Evolutionary conservation across 2,113 vertebrate genomes (phyloP).

Genomic region (Eubucco bourcierii): DNA sequence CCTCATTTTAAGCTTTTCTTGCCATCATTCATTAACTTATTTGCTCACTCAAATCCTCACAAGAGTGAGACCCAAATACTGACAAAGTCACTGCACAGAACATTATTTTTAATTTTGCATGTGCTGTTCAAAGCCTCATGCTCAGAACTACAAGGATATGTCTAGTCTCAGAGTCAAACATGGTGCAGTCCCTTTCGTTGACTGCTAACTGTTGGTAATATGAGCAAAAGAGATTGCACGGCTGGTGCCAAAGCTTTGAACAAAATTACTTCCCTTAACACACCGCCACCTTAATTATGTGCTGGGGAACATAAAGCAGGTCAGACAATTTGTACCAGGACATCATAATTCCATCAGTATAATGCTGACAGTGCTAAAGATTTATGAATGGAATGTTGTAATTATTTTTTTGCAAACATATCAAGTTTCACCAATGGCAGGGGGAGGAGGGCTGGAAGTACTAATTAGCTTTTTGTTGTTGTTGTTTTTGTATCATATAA

Average conservation of each 20-base stretch:
- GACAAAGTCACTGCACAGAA: not conserved
- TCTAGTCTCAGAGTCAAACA: conserved; percentile 71
- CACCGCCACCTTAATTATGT: conserved; percentile 91
- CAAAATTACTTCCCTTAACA: conserved; percentile 94
- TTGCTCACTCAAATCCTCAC: conserved; percentile 5
- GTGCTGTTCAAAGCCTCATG: not conserved
- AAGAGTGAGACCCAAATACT: conserved; percentile 12
- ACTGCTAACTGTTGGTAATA: conserved; percentile 83
- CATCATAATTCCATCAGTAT: conserved; percentile 93
- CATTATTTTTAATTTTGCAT: conserved; percentile 22
- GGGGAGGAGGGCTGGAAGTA: conserved; percentile 78
- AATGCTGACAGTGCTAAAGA: conserved; percentile 88
- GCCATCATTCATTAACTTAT: conserved; percentile 55
- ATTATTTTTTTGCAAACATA: conserved; percentile 86
- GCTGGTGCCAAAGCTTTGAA: conserved; percentile 90
- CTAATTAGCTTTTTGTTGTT: conserved; percentile 83
- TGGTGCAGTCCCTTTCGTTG: conserved; percentile 72
- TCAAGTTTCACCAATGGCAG: conserved; percentile 86
- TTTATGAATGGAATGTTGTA: conserved; percentile 91
- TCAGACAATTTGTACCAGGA: conserved; percentile 92
- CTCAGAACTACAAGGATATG: conserved; percentile 20
- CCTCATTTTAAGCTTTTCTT: conserved; percentile 31
- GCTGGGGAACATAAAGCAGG: conserved; percentile 91
- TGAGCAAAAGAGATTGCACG: conserved; percentile 81
- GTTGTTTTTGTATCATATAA: conserved; percentile 79